Percentiles rank a stretch among this genome's conserved stretches.
These are phyloP conservation scores for Oncopodura yosiiana DNA, from an alignment of 1,140 invertebrate genomes.

Conservation along the genomic window DNA sequence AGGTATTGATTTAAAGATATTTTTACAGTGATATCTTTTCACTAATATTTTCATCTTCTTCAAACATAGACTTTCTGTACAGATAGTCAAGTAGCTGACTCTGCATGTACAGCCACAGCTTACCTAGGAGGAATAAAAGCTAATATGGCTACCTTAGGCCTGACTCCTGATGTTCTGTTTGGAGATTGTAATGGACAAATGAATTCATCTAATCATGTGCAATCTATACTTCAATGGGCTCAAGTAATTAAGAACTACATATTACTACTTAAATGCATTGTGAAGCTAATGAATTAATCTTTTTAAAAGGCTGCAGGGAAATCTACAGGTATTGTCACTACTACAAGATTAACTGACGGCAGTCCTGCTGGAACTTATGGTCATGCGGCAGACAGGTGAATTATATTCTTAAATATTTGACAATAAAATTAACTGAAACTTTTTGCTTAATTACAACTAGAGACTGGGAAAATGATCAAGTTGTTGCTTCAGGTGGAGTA, in stretches of 20 bases:
- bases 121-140: slow-evolving; percentile 43
- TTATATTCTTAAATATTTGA: slow-evolving; percentile 35
- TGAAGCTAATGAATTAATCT: not conserved
- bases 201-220: slow-evolving; percentile 24
- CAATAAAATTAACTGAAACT: not conserved
- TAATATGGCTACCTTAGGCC: slow-evolving; percentile 36
- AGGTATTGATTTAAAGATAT: slow-evolving; percentile 39
- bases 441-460: slow-evolving; percentile 38
- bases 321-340: slow-evolving; percentile 44
- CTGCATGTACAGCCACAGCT: slow-evolving; percentile 46
- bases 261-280: not conserved
- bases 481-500: slow-evolving; percentile 7
- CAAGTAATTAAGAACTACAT: slow-evolving; percentile 27
- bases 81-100: slow-evolving; percentile 45
- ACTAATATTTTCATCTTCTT: not conserved
- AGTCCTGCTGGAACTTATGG: slow-evolving; percentile 34
- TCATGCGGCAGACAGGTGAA: no score
- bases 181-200: slow-evolving; percentile 26
- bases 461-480: slow-evolving; percentile 39
- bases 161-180: slow-evolving; percentile 24
- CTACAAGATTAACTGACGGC: slow-evolving; percentile 45
- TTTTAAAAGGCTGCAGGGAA: slow-evolving; percentile 16
- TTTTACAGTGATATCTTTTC: not conserved
- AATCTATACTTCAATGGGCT: slow-evolving; percentile 32
- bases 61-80: slow-evolving; percentile 12